Base-by-base conservation (phyloP, 2,888 invertebrate genomes). In the Agrochola circellaris region DNA sequence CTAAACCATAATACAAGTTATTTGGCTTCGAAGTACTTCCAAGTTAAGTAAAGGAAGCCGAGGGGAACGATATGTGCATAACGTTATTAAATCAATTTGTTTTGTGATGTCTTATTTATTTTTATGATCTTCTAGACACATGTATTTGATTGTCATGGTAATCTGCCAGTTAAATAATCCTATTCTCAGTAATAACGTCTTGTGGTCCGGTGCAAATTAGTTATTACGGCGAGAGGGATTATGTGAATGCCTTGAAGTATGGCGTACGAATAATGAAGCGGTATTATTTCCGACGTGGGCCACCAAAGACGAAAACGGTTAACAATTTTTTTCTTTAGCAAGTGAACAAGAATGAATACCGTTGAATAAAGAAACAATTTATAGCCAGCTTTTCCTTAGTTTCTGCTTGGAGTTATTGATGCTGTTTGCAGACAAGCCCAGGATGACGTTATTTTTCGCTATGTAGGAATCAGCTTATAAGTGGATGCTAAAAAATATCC, bases 11-110 rank as follows among this genome's bases (percentile, higher is more conserved):
- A 42, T 23, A 34, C 13, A 45, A 61, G 64, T 79, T 30, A 73
- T 68, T 51, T 74, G 48, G 66, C 38, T 70, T 62, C 58, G 60
- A 66, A 77, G 73, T 68, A 79, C 30, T 56, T 56, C 30, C 71
- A 64, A 71, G 64, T 67, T 62, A 64, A 51, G 81, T 84, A 74
- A 62, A 77, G 71, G 69, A 82, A 62, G 69, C 72, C 75, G 66
- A 75, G 81, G 71, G 77, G 8, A 77, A 62, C 83, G 68, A 74
- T 30, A 77, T 77, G 77, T 68, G 77, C 77, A 72, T 74, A 51
- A 65, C 73, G 73, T 51, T 77, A 84, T 74, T 71, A 81, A 77
- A 84, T 84, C 84, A 84, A 83, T 83, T 83, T 84, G 84, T 81
- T 67, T 74, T 45, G 84, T n/a, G 45, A 77, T 79, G 75, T 75